Evolutionary conservation across 2,113 vertebrate species (phyloP).

Genomic region (Oriolus oriolus): DNA sequence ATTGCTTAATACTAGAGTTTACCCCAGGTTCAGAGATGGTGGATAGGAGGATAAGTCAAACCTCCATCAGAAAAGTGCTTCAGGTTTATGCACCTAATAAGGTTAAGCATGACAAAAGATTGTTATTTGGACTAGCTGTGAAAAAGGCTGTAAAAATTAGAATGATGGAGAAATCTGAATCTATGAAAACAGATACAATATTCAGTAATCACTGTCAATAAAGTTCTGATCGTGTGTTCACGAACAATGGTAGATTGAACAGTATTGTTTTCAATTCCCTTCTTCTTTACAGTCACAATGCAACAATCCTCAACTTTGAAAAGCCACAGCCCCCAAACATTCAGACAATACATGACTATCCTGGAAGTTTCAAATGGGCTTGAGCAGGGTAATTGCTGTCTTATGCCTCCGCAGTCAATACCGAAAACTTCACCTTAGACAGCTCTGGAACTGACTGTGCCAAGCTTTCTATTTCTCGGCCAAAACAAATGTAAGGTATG

Average conservation of each 20-base stretch:
- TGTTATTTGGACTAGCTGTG: background rate
- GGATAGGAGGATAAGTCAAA: background rate
- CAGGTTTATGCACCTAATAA: background rate
- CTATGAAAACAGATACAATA: background rate
- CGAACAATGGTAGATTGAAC: background rate
- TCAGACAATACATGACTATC: background rate
- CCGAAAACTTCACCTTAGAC: background rate
- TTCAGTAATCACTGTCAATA: background rate
- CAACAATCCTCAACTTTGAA: background rate
- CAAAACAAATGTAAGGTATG: background rate
- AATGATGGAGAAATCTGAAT: background rate
- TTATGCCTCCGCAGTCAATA: background rate
- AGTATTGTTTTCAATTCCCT: background rate
- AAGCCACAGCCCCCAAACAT: background rate
- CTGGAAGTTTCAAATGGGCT: background rate
- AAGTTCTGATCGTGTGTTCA: background rate
- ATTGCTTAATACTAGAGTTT: background rate
- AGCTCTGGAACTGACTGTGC: background rate
- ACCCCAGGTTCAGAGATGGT: background rate
- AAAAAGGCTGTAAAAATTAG: background rate
- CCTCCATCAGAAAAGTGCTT: background rate
- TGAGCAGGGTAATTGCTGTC: background rate
- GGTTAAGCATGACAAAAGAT: background rate
- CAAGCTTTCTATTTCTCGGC: background rate
- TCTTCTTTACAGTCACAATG: background rate